These are phyloP conservation scores for Trissonchulus sp. DNA, from an alignment of 2,888 invertebrate genomes.

Conservation along the genomic window DNA sequence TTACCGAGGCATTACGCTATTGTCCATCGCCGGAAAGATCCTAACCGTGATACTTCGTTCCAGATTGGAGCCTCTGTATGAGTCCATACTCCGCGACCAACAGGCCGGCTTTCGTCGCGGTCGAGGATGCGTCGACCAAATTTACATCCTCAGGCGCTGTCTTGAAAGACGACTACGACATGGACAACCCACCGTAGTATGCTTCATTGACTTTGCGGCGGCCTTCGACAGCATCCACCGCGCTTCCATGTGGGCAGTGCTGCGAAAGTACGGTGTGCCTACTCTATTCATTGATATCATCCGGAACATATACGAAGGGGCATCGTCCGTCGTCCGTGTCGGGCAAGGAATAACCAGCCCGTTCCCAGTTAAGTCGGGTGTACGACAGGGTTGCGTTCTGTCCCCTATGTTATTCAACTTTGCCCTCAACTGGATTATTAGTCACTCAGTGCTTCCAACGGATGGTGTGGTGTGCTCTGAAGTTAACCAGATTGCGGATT, in stretches of 20 bases:
- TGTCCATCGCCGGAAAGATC: background rate
- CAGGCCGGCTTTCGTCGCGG: background rate
- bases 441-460: background rate
- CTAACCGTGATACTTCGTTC: background rate
- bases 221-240: too few relatives aligned
- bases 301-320: background rate
- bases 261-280: background rate
- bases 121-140: slow-evolving; percentile 6
- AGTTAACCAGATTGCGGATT: background rate
- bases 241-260: background rate
- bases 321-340: background rate
- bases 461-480: background rate
- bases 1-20: background rate
- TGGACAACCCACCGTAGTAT: background rate
- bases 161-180: background rate
- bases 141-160: background rate
- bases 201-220: slow-evolving; percentile 4
- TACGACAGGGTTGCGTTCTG: slow-evolving; percentile 14
- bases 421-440: background rate
- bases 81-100: background rate
- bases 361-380: background rate
- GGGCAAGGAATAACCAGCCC: background rate
- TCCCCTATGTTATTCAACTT: slow-evolving; percentile 13
- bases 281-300: background rate
- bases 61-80: slow-evolving; percentile 1